A percentile compares a stretch with the other conserved stretches of the same genome.
Conservation (phyloP, 2,113 vertebrate species). For the Carettochelys insculpta region DNA sequence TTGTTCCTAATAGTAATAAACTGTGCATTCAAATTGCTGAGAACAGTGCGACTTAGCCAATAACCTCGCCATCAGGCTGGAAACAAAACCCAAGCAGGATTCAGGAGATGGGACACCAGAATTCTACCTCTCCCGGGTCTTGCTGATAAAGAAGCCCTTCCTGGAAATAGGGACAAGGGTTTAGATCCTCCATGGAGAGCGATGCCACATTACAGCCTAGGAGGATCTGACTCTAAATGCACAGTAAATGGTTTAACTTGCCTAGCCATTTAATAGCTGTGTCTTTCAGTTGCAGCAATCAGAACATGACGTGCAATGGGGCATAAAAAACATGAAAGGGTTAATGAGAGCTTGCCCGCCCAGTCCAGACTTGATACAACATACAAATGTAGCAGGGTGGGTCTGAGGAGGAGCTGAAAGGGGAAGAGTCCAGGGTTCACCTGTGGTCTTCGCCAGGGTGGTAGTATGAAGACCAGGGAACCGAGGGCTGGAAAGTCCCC, state of each 20-base stretch:
- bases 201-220: not conserved
- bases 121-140: not conserved
- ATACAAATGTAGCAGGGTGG: too few species aligned
- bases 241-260: not conserved
- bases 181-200: not conserved
- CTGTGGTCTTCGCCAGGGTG: not conserved
- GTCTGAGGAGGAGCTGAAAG: not conserved
- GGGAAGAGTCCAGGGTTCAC: not conserved
- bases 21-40: not conserved
- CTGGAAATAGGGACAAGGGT: not conserved
- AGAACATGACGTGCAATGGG: not conserved
- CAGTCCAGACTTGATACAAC: not conserved
- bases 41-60: not conserved
- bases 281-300: not conserved
- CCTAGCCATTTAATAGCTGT: not conserved
- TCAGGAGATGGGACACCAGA: not conserved
- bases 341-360: not conserved
- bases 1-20: not conserved
- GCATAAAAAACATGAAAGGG: not conserved
- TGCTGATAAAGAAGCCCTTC: not conserved
- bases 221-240: not conserved
- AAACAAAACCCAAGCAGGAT: not conserved
- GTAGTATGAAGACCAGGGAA: not conserved
- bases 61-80: not conserved
- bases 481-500: not conserved